phyloP scores from a whole-genome alignment of 2,797 vertebrate species.

The Loris lydekkerianus region DNA sequence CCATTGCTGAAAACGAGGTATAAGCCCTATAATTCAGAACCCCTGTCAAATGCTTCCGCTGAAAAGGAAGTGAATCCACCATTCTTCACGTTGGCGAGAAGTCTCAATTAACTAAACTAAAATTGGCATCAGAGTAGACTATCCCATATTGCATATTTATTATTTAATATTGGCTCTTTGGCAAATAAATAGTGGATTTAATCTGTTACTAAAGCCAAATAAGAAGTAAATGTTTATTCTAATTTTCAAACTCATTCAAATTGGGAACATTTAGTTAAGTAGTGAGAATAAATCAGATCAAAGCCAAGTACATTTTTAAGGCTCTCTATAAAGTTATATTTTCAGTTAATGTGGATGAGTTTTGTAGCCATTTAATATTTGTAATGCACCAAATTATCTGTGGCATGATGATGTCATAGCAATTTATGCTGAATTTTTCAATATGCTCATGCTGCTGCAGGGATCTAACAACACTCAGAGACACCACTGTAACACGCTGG shows the following conservation, averaged over 20 bases:
- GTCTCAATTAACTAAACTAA: conserved; percentile 1
- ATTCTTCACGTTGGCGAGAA: conserved; percentile 2
- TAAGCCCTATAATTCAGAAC: not conserved
- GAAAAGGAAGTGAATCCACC: not conserved
- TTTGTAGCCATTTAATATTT: conserved; percentile 57
- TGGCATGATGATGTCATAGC: not conserved
- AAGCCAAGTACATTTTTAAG: conserved; percentile 10
- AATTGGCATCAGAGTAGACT: not conserved
- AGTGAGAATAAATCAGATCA: conserved; percentile 20
- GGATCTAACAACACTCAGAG: not conserved
- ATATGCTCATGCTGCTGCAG: not conserved
- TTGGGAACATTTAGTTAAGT: conserved; percentile 42
- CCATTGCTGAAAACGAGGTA: not conserved
- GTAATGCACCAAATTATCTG: conserved; percentile 11
- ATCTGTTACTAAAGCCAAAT: conserved; percentile 8
- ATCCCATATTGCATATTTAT: conserved; percentile 19
- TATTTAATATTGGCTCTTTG: not conserved
- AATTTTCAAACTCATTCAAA: conserved; percentile 43
- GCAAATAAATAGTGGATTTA: conserved; percentile 38
- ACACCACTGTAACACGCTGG: not conserved
- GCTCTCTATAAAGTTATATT: conserved; percentile 18
- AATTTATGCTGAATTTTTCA: conserved; percentile 49
- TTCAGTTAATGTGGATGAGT: conserved; percentile 35
- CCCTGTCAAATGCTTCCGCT: not conserved
- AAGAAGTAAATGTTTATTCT: conserved; percentile 50